These are phyloP conservation scores for Alca torda DNA, from an alignment of 2,797 vertebrate species.

Conservation along the genomic window DNA sequence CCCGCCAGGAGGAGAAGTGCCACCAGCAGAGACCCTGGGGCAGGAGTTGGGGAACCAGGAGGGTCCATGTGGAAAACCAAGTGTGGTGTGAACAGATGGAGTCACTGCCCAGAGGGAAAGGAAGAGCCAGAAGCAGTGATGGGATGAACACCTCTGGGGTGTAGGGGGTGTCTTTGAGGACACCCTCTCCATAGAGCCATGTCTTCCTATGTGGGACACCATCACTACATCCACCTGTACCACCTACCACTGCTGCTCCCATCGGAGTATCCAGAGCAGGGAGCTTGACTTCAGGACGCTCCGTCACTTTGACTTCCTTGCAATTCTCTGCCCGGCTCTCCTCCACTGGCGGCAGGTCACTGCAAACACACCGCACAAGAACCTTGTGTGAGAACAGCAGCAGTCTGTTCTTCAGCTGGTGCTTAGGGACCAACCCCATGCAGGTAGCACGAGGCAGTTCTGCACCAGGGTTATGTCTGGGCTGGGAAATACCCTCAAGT, in stretches of 20 bases:
- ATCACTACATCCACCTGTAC: not conserved
- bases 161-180: not conserved
- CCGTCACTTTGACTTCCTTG: not conserved
- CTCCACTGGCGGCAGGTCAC: not conserved
- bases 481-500: not conserved
- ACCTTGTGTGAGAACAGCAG: not conserved
- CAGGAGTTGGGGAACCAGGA: not conserved
- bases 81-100: not conserved
- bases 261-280: not conserved
- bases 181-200: not conserved
- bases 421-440: not conserved
- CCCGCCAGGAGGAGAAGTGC: not conserved
- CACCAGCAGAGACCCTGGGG: not conserved
- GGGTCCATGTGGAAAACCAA: not conserved
- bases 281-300: not conserved
- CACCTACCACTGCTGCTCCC: not conserved
- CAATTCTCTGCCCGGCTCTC: not conserved
- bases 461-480: not conserved
- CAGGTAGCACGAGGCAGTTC: not conserved
- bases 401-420: not conserved
- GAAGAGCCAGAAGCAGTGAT: not conserved
- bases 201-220: not conserved
- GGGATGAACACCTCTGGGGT: not conserved
- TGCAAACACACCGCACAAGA: not conserved
- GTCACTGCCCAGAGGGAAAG: no score